A percentile compares a stretch with the other conserved stretches of the same genome.
phyloP scores from a whole-genome alignment of 2,113 vertebrate genomes.

The Epinephelus cyanopodus region DNA sequence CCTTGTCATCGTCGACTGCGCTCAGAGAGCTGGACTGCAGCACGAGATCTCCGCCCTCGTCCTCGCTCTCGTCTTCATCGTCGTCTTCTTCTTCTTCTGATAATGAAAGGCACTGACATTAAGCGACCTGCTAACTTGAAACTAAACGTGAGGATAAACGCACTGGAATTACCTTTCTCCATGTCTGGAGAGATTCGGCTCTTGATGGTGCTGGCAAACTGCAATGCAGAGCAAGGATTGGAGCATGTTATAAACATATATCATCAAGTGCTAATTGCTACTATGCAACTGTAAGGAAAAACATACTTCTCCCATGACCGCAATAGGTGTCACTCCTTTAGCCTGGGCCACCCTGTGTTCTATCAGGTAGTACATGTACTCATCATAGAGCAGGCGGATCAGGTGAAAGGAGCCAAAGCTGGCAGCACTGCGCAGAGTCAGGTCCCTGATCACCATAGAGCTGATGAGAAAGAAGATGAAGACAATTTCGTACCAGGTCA shows the following conservation, averaged over 20 bases:
- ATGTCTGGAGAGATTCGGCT: constrained; percentile 85
- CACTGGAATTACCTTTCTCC: constrained; percentile 87
- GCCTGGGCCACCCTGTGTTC: constrained; percentile 93
- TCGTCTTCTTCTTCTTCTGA: constrained; percentile 88
- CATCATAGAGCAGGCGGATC: constrained; percentile 92
- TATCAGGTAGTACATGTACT: constrained; percentile 97
- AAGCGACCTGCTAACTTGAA: background rate
- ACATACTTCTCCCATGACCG: constrained; percentile 93
- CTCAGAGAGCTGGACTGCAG: constrained; percentile 80
- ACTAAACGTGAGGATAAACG: background rate
- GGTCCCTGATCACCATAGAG: constrained; percentile 95
- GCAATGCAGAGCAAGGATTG: constrained; percentile 34
- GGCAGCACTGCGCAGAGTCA: constrained; percentile 93
- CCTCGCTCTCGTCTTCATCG: constrained; percentile 92
- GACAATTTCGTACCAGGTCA: background rate
- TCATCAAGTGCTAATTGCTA: background rate
- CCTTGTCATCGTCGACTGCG: constrained; percentile 78
- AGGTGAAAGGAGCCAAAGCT: constrained; percentile 95
- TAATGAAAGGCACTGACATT: constrained; percentile 25
- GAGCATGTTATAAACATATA: background rate
- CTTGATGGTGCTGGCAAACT: constrained; percentile 89
- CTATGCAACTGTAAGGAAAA: background rate
- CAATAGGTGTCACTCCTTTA: constrained; percentile 92
- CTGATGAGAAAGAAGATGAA: constrained; percentile 67
- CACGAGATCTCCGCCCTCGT: constrained; percentile 88